Conservation (phyloP, 1,140 invertebrate species). For the Lineus longissimus region DNA sequence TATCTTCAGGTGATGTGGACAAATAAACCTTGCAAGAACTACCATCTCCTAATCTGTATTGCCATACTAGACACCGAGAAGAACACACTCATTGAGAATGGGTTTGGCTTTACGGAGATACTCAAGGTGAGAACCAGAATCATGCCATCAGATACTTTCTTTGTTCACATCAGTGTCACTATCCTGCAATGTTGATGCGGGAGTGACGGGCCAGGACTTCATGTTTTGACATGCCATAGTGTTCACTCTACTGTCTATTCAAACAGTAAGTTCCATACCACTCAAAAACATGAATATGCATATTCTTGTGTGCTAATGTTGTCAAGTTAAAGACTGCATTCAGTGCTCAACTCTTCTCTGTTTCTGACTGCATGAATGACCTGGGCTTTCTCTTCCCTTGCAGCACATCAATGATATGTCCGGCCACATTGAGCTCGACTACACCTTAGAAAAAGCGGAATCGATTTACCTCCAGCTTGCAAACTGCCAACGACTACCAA, state of each 20-base stretch:
- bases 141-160: neutral
- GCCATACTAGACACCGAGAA: conserved; percentile 88
- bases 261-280: neutral
- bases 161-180: no score
- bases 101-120: conserved; percentile 93
- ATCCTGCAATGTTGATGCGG: neutral
- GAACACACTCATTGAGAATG: conserved; percentile 77
- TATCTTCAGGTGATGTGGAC: conserved; percentile 78
- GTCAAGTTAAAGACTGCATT: no score
- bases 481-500: conserved; percentile 52
- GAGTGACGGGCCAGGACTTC: conserved; percentile 8
- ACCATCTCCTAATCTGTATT: conserved; percentile 84
- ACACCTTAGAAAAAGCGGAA: conserved; percentile 78
- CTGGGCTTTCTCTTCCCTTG: conserved; percentile 52
- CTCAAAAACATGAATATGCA: neutral
- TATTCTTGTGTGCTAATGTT: no score
- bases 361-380: no score
- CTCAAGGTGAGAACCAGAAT: conserved; percentile 68
- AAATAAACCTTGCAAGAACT: conserved; percentile 85
- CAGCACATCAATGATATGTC: conserved; percentile 92
- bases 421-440: conserved; percentile 74
- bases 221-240: no score
- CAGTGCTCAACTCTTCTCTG: no score
- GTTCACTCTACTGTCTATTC: conserved; percentile 10
- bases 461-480: conserved; percentile 81